Base-by-base conservation (phyloP, 2,113 vertebrate species). In the Galbula dea region DNA sequence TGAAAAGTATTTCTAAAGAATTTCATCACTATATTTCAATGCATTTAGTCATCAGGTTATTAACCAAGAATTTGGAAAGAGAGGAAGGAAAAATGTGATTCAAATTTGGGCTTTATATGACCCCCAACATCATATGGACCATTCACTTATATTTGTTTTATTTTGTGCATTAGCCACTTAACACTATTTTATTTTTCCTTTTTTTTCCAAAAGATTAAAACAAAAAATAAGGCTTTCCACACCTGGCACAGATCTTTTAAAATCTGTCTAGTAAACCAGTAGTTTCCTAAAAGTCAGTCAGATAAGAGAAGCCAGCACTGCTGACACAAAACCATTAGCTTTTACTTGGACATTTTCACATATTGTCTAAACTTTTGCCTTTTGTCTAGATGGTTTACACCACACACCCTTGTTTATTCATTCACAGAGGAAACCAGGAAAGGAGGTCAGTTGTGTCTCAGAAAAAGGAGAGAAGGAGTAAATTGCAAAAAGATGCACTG, bases 271-370 rank as follows among this genome's bases (percentile, higher is more conserved):
- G 79, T 43, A 78, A 90, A 72, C 76, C 87, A 83, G 22, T 41
- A 72, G 88, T 72, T 93, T 78, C 63, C 87, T 91, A 62, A 95
- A 94, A 96, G 89, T 95, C 94, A 89, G 91, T 91, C 76, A 72
- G 59, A 39, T 71, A 77, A 52, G 48, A 92, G 84, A 91, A 85
- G 65, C 43, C 75, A 75, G 68, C 78, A 55, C 72, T 88, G 85
- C 75, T 89, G 91, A 86, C 89, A 91, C 75, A 75, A 78, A 89
- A 57, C 27, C 83, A 58, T 88, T 78, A 86, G 61, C 61, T 86
- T 95, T 75, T 83, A 79, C 86, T 91, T 81, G 76, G 87, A 86
- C n/a, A 71, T 93, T 74, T 88, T 85, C 79, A 88, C 68, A 29
- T 72, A 32, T 34, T 88, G 65, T 61, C 85, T 77, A 88, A 91